Evolutionary conservation across 2,888 invertebrate species (phyloP).

Genomic region (Odontocerum albicorne): DNA sequence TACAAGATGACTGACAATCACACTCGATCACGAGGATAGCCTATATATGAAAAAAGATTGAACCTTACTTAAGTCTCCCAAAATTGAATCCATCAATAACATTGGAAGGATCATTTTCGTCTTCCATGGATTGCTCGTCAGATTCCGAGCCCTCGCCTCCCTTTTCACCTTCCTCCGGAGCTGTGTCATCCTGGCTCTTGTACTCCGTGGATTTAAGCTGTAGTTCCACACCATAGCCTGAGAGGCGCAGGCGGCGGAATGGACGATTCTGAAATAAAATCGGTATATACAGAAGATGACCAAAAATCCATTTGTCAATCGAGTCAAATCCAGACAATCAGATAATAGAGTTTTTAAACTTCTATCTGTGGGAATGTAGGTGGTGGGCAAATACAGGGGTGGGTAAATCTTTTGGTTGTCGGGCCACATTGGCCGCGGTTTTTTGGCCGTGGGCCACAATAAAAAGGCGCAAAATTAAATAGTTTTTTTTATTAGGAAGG

Average conservation of each 20-base stretch:
- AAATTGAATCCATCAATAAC: slow-evolving; percentile 90
- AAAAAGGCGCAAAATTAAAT: no score
- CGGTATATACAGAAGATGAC: no score
- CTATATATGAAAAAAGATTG: no score
- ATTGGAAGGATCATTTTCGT: slow-evolving; percentile 66
- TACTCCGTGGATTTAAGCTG: slow-evolving; percentile 99
- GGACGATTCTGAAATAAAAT: slow-evolving; percentile 47
- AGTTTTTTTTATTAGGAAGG: no score
- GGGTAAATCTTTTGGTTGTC: no score
- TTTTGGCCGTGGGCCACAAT: no score
- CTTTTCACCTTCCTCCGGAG: slow-evolving; percentile 60
- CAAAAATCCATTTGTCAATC: background rate
- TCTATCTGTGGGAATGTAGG: no score
- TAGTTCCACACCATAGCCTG: slow-evolving; percentile 97
- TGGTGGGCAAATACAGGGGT: background rate
- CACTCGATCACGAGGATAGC: no score
- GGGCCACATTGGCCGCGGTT: no score
- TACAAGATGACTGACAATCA: no score
- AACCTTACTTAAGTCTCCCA: slow-evolving; percentile 78
- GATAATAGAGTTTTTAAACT: no score
- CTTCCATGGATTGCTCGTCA: slow-evolving; percentile 46
- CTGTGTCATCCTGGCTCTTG: slow-evolving; percentile 95
- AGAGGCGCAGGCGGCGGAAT: slow-evolving; percentile 69
- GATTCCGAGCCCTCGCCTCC: slow-evolving; percentile 49
- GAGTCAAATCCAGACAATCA: background rate